These are phyloP conservation scores for Xiphorhynchus erythropygius DNA, from an alignment of 2,797 vertebrate species.

Conservation along the genomic window DNA sequence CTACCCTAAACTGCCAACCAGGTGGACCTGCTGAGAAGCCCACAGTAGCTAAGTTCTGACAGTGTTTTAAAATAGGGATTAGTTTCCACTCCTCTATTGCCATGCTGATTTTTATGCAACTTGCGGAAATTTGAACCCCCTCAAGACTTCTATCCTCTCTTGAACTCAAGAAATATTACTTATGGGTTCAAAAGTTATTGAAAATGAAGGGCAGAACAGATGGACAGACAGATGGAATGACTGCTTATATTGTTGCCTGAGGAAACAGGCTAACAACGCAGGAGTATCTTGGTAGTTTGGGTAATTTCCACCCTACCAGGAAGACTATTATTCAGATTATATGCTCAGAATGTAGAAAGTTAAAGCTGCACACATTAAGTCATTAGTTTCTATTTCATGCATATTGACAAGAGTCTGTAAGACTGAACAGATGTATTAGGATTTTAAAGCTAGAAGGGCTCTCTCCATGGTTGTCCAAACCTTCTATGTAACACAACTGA, in stretches of 20 bases:
- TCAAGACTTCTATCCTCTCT: constrained; percentile 12
- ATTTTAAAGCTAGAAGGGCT: background rate
- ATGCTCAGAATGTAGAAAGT: background rate
- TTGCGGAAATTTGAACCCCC: background rate
- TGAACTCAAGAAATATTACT: constrained; percentile 26
- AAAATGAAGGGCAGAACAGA: constrained; percentile 60
- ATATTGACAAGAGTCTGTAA: background rate
- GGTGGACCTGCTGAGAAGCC: background rate
- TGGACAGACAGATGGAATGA: constrained; percentile 62
- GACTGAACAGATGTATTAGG: background rate
- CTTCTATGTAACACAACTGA: background rate
- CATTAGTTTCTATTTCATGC: background rate
- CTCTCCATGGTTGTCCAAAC: background rate
- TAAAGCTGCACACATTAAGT: background rate
- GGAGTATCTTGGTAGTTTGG: constrained; percentile 13
- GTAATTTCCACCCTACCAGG: background rate
- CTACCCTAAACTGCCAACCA: background rate
- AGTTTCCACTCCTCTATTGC: background rate
- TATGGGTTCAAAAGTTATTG: constrained; percentile 41
- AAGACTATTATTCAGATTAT: background rate
- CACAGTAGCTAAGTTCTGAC: accelerated
- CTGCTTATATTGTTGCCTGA: constrained; percentile 40
- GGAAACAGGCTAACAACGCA: constrained; percentile 30
- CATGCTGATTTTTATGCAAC: background rate
- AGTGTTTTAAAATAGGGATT: background rate